Conservation (phyloP, 2,888 invertebrate genomes). For the Xylota sylvarum region DNA sequence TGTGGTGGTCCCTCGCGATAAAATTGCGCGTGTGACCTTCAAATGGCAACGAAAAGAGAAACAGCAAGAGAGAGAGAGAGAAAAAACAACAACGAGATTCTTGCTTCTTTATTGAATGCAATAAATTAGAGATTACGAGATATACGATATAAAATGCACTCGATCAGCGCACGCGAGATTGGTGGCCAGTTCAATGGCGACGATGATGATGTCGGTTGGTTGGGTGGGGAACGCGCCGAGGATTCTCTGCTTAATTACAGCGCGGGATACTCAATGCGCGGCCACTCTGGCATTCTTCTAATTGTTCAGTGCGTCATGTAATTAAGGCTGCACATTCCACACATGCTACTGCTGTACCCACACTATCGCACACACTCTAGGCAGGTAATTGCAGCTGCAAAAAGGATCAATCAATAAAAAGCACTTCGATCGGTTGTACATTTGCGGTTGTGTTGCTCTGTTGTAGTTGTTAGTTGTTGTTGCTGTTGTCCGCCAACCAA, state of each 20-base stretch:
- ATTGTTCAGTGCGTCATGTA: constrained; percentile 76
- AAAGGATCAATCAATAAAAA: constrained; percentile 77
- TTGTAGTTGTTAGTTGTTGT: constrained; percentile 42
- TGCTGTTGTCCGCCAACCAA: constrained; percentile 10
- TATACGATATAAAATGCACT: constrained; percentile 73
- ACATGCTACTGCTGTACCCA: not conserved
- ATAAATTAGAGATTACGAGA: constrained; percentile 77
- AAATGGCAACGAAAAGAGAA: constrained; percentile 65
- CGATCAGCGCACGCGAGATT: constrained; percentile 73
- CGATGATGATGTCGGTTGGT: not conserved
- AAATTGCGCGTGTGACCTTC: constrained; percentile 76
- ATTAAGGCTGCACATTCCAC: constrained; percentile 64
- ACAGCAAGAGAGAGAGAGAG: constrained; percentile 24
- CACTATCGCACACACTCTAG: not conserved
- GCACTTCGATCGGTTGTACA: constrained; percentile 70
- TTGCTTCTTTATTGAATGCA: constrained; percentile 75
- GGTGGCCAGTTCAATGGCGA: constrained; percentile 59
- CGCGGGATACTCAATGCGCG: constrained; percentile 32
- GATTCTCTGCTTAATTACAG: constrained; percentile 51
- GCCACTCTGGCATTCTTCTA: constrained; percentile 61
- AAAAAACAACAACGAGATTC: constrained; percentile 72
- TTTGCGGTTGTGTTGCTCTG: not conserved
- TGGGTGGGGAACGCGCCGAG: constrained; percentile 2
- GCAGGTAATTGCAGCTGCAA: constrained; percentile 73
- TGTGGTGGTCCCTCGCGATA: constrained; percentile 65